A percentile compares a stretch with the other conserved stretches of the same genome.
Evolutionary conservation across 92 coral and sea anemone species (phyloP).

Genomic region (Virgularia gustaviana): DNA sequence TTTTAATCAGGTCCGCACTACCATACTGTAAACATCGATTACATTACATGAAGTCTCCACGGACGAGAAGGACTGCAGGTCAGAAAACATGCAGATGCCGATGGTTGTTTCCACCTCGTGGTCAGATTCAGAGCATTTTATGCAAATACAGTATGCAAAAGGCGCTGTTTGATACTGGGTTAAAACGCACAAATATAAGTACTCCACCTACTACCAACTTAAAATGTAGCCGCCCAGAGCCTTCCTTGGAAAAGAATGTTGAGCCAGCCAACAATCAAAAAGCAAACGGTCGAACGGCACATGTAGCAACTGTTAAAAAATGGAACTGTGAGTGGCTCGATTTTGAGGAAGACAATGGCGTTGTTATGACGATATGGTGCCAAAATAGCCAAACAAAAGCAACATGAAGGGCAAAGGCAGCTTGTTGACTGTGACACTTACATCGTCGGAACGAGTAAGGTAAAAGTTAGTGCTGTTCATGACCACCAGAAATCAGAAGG

Average conservation of each 20-base stretch:
- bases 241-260: too few relatives aligned
- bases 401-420: neutral
- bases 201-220: too few relatives aligned
- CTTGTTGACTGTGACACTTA: neutral
- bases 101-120: too few relatives aligned
- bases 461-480: neutral
- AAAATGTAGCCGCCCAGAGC: neutral
- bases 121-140: too few relatives aligned
- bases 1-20: too few relatives aligned
- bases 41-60: too few relatives aligned
- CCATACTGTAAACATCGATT: too few relatives aligned
- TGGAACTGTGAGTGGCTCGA: neutral
- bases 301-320: neutral
- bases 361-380: neutral
- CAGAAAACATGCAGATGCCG: too few relatives aligned
- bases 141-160: neutral
- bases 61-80: too few relatives aligned
- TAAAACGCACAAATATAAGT: too few relatives aligned
- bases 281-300: neutral
- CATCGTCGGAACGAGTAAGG: neutral
- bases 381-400: neutral
- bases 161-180: neutral
- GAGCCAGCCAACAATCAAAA: too few relatives aligned
- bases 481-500: neutral
- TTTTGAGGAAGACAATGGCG: neutral